Evolutionary conservation across 2,797 vertebrate species (phyloP).

Genomic region (Myotis vivesi): DNA sequence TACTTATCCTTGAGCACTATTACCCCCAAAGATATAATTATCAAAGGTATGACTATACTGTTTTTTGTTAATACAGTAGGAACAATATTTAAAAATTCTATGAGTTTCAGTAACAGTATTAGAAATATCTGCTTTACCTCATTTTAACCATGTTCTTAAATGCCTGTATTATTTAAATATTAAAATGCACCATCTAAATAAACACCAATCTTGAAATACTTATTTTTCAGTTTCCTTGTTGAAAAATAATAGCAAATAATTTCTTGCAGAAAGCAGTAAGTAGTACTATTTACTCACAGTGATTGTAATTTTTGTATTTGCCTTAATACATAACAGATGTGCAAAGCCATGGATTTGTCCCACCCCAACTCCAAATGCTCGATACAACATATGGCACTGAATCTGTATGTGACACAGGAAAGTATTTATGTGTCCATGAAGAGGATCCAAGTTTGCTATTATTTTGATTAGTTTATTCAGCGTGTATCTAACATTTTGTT

Average conservation of each 20-base stretch:
- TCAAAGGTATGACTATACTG: background rate
- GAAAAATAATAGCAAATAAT: constrained; percentile 65
- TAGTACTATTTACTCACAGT: constrained; percentile 75
- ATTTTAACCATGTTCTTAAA: constrained; percentile 12
- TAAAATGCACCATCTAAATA: constrained; percentile 51
- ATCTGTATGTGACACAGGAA: constrained; percentile 46
- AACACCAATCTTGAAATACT: constrained; percentile 49
- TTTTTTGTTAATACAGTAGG: constrained; percentile 14
- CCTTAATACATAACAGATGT: constrained; percentile 81
- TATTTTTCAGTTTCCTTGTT: constrained; percentile 46
- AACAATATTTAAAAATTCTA: background rate
- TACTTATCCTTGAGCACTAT: background rate
- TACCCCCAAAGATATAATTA: background rate
- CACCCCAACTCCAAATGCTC: constrained; percentile 53
- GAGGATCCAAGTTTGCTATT: constrained; percentile 31
- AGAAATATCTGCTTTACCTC: constrained; percentile 16
- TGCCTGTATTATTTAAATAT: constrained; percentile 29
- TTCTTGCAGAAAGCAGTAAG: constrained; percentile 67
- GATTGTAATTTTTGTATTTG: constrained; percentile 74
- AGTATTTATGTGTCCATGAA: background rate
- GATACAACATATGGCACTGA: constrained; percentile 55
- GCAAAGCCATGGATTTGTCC: constrained; percentile 62
- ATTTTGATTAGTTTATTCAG: constrained; percentile 17
- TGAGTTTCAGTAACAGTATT: background rate
- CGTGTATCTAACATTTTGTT: background rate